Percentiles rank a stretch among this genome's conserved stretches.
These are phyloP conservation scores for Cryptotermes secundus DNA, from an alignment of 1,140 invertebrate species.

Conservation along the genomic window DNA sequence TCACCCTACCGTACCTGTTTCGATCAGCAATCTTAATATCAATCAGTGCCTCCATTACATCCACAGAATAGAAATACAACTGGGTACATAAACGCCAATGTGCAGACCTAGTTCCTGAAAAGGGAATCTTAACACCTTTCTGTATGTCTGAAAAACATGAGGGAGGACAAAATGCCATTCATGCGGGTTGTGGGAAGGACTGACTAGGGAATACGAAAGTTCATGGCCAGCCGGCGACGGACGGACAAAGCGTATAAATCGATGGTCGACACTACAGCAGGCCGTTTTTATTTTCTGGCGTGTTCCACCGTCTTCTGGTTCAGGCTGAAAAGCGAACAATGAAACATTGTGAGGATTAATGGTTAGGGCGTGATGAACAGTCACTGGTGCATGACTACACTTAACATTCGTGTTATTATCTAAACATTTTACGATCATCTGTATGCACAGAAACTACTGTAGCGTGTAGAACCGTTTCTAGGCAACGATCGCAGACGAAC, in stretches of 20 bases:
- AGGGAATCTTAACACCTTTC: too few species aligned
- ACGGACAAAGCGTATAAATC: background rate
- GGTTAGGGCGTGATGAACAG: background rate
- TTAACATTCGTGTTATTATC: background rate
- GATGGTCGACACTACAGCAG: background rate
- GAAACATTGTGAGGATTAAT: slow-evolving; percentile 8
- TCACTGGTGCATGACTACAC: background rate
- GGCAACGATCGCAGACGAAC: too few species aligned
- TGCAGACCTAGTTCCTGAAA: too few species aligned
- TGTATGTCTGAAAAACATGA: too few species aligned
- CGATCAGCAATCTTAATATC: too few species aligned
- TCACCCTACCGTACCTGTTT: too few species aligned
- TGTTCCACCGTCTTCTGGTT: too few species aligned
- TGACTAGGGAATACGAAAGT: background rate
- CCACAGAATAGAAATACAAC: too few species aligned
- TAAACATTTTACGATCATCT: background rate
- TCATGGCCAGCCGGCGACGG: background rate
- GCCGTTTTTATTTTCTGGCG: background rate
- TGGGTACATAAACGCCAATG: too few species aligned
- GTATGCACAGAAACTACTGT: too few species aligned
- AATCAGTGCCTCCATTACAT: too few species aligned
- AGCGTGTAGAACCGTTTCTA: too few species aligned
- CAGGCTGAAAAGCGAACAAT: background rate
- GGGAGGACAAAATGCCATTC: background rate
- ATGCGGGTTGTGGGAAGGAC: background rate